phyloP scores from a whole-genome alignment of 2,888 invertebrate species.

The Lapara coniferarum region DNA sequence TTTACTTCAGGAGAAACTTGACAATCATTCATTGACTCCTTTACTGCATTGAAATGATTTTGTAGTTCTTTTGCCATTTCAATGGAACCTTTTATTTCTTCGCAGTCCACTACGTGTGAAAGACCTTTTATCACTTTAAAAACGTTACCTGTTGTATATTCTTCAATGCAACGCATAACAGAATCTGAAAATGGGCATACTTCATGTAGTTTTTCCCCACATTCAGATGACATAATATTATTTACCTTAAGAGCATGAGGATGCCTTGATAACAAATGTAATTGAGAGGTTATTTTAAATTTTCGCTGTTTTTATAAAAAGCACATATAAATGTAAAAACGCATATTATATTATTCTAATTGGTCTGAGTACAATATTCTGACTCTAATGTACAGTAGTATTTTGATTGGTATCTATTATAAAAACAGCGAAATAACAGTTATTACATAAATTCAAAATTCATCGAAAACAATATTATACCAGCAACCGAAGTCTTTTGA shows the following conservation, averaged over 20 bases:
- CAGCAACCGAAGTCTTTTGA: neutral
- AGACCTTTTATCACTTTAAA: constrained; percentile 14
- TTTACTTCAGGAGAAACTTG: neutral
- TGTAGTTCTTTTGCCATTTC: neutral
- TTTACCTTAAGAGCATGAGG: neutral
- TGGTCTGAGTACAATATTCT: neutral
- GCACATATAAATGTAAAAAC: neutral
- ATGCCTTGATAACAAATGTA: neutral
- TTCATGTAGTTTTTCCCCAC: neutral
- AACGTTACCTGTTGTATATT: constrained; percentile 18
- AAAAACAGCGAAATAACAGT: neutral
- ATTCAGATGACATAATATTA: neutral
- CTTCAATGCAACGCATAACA: constrained; percentile 22
- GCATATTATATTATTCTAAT: neutral
- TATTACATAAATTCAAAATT: neutral
- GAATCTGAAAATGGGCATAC: constrained; percentile 28
- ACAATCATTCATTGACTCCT: neutral
- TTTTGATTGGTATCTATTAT: neutral
- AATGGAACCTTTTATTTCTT: constrained; percentile 8
- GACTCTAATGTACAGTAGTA: neutral
- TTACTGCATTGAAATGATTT: neutral
- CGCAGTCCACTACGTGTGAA: neutral
- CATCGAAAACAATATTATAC: neutral
- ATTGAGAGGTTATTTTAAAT: neutral
- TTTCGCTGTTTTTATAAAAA: neutral